Evolutionary conservation across 2,113 vertebrate species (phyloP), one percentile per base, ranked within the genome.

Genomic region (Festucalex cinctus): DNA sequence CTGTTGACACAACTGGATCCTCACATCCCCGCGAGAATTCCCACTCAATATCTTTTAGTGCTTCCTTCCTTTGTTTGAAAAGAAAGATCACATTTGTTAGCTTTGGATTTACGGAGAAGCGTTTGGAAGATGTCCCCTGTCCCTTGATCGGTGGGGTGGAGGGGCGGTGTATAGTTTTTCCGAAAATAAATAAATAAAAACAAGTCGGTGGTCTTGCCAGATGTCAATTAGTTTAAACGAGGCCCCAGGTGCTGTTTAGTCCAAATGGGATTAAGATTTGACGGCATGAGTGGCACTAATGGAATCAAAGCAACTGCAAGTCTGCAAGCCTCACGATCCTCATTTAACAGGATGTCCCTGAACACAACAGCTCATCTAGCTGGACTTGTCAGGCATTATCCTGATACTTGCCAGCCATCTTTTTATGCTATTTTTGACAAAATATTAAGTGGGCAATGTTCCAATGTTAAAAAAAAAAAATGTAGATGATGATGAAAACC

Each of bases 1-100:
- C 65, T 69, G 70, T 57, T 65, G 63, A 51, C 65, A 53, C 63
- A 62, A 51, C 68, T 48, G 41, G 44, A 58, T 6, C 36, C 36
- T 66, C n/a, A 48, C 1, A 13, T 41, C 66, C 61, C 70, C 17
- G 1, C 22, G 62, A 66, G 60, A 51, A 35, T 62, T 35, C 61
- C 76, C 32, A 16, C 19, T 76, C 75, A 49, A 70, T 65, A 53
- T 49, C 49, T 16, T 57, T 36, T 49, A 83, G 73, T 65, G 73
- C 39, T 41, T 41, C 39, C 59, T 78, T 77, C 48, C 43, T 72
- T 53, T 75, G 64, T 48, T 48, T 36, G 32, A 54, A 36, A 20
- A 6, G 41, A 67, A 39, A 67, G 63, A 68, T 48, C 49, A n/a
- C 5, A 43, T 48, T 54, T 13, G 51, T 51, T 14, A 54, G 51